These are phyloP conservation scores for Eristalis pertinax DNA, from an alignment of 2,888 invertebrate species.

Conservation along the genomic window DNA sequence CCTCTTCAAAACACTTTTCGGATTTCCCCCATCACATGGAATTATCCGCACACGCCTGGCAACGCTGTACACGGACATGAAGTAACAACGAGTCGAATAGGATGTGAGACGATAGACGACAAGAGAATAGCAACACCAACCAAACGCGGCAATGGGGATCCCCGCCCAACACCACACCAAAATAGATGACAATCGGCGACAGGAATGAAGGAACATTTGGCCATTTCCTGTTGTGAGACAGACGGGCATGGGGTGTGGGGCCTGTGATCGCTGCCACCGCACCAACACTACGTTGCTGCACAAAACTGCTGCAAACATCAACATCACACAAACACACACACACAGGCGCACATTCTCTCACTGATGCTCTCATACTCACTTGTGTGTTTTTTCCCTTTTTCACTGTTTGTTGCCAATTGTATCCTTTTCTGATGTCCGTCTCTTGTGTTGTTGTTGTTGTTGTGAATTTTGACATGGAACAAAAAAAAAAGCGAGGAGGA, in stretches of 20 bases:
- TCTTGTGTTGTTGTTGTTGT: conserved; percentile 36
- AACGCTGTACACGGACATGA: conserved; percentile 3
- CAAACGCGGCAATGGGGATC: conserved; percentile 4
- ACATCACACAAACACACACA: background rate
- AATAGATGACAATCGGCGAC: conserved; percentile 35
- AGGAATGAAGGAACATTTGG: conserved; percentile 43
- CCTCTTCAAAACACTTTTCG: background rate
- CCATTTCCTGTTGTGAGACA: conserved; percentile 57
- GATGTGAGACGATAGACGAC: conserved; percentile 26
- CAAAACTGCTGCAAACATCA: conserved; percentile 10
- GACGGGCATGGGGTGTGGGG: background rate
- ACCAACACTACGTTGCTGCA: background rate
- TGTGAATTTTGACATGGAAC: background rate
- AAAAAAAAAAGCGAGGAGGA: conserved; percentile 7
- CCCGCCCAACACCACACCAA: conserved; percentile 15
- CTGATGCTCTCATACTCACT: background rate
- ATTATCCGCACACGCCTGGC: conserved; percentile 1
- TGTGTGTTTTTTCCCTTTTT: conserved; percentile 41
- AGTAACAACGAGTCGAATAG: conserved; percentile 21
- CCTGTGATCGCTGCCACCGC: conserved; percentile 23
- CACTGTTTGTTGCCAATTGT: conserved; percentile 56
- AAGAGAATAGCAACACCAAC: conserved; percentile 1
- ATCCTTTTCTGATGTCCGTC: conserved; percentile 43
- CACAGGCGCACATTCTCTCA: conserved; percentile 13
- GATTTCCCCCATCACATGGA: background rate